Evolutionary conservation across 2,113 vertebrate species (phyloP).

Genomic region (Caracal caracal): DNA sequence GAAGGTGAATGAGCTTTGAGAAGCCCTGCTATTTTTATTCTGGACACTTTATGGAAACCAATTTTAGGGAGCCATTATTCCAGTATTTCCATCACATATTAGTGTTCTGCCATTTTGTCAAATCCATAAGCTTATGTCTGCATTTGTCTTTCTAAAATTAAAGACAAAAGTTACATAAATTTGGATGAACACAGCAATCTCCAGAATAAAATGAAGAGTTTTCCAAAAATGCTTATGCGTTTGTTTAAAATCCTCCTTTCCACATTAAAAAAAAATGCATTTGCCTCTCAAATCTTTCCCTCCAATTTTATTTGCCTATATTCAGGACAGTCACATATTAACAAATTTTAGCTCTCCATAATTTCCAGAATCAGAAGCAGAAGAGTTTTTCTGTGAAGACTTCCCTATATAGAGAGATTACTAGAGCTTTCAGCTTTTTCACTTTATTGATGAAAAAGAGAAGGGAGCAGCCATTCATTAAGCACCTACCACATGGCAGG

Average conservation of each 20-base stretch:
- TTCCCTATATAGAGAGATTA: background rate
- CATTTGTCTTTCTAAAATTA: background rate
- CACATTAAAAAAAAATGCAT: background rate
- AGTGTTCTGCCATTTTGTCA: background rate
- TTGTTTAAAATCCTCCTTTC: conserved; percentile 8
- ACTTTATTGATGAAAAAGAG: conserved; percentile 62
- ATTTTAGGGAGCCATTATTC: background rate
- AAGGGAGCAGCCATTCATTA: conserved; percentile 57
- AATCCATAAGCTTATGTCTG: background rate
- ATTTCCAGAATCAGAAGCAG: background rate
- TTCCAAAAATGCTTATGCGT: background rate
- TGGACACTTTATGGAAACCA: background rate
- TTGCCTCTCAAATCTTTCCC: background rate
- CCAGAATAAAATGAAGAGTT: background rate
- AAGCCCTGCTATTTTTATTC: background rate
- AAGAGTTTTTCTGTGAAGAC: background rate
- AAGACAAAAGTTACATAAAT: conserved; percentile 4
- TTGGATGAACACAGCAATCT: background rate
- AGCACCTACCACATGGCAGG: conserved; percentile 65
- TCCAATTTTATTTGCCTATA: background rate
- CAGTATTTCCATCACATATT: background rate
- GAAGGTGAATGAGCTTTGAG: background rate
- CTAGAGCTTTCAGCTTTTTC: background rate
- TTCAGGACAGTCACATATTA: background rate
- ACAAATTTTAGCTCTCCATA: background rate